Conservation (phyloP, 2,113 vertebrate genomes). For the Corapipo altera region DNA sequence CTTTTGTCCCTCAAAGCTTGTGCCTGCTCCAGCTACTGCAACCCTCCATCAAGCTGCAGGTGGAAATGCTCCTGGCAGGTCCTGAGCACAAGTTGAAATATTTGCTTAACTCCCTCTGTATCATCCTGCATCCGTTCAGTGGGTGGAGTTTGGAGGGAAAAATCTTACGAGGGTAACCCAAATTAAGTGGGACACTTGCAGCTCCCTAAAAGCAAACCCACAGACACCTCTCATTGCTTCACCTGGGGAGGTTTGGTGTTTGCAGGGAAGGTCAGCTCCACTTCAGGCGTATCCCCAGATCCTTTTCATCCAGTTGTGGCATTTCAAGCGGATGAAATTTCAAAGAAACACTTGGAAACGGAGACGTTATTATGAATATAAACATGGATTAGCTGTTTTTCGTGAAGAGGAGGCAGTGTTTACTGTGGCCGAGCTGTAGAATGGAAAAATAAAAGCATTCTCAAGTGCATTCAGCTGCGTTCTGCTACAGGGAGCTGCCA, state of each 20-base stretch:
- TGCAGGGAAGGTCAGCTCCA: neutral
- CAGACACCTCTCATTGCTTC: neutral
- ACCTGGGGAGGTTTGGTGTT: accelerated
- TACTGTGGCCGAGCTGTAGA: neutral
- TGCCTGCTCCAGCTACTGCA: too few species aligned
- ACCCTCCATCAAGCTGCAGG: neutral
- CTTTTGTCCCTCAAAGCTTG: neutral
- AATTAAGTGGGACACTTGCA: neutral
- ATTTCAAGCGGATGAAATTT: neutral
- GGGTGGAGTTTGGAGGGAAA: neutral
- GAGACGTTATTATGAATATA: neutral
- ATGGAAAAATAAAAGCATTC: neutral
- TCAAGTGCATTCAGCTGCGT: neutral
- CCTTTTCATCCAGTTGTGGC: neutral
- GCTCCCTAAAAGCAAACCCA: neutral
- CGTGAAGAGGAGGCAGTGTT: neutral
- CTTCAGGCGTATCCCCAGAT: neutral
- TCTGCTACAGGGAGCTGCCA: neutral
- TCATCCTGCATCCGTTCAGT: neutral
- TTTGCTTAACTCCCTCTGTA: neutral
- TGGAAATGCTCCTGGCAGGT: neutral
- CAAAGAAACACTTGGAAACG: neutral
- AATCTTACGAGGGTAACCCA: accelerated
- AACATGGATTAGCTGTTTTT: neutral
- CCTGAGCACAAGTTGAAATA: neutral